phyloP scores from a whole-genome alignment of 1,140 invertebrate genomes.

The Daktulosphaira vitifoliae region DNA sequence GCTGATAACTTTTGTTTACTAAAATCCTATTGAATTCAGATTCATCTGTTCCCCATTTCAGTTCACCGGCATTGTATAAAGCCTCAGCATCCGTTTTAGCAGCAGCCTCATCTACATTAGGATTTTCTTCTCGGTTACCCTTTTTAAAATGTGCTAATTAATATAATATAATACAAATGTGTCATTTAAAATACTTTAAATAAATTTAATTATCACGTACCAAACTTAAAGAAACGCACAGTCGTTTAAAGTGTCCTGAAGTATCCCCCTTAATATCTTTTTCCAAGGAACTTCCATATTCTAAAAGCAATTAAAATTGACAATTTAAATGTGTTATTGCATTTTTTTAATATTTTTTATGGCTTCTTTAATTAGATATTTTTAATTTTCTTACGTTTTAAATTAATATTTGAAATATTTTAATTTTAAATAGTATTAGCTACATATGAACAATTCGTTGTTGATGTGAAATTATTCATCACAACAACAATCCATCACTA shows the following conservation, averaged over 20 bases:
- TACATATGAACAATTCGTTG: too few species aligned
- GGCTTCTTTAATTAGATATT: too few species aligned
- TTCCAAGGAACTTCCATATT: slow-evolving; percentile 77
- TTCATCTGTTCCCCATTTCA: slow-evolving; percentile 59
- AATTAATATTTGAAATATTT: too few species aligned
- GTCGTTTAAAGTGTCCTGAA: slow-evolving; percentile 84
- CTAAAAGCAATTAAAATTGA: too few species aligned
- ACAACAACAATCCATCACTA: too few species aligned
- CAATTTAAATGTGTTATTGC: too few species aligned
- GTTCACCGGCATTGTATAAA: slow-evolving; percentile 50
- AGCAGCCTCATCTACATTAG: slow-evolving; percentile 48
- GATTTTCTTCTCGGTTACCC: slow-evolving; percentile 73
- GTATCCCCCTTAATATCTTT: slow-evolving; percentile 85
- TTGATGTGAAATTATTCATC: too few species aligned
- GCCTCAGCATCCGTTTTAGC: slow-evolving; percentile 51
- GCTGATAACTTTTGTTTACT: slow-evolving; percentile 51
- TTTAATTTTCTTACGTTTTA: too few species aligned
- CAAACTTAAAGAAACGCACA: slow-evolving; percentile 66
- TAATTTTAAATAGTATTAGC: too few species aligned
- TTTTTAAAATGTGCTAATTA: slow-evolving; percentile 46
- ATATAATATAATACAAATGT: neutral
- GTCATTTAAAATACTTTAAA: neutral
- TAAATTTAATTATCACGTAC: slow-evolving; percentile 3
- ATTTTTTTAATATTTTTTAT: too few species aligned
- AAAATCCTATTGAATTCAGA: slow-evolving; percentile 58